Conservation (phyloP, 2,888 invertebrate genomes). For the Drosophila prostipennis region DNA sequence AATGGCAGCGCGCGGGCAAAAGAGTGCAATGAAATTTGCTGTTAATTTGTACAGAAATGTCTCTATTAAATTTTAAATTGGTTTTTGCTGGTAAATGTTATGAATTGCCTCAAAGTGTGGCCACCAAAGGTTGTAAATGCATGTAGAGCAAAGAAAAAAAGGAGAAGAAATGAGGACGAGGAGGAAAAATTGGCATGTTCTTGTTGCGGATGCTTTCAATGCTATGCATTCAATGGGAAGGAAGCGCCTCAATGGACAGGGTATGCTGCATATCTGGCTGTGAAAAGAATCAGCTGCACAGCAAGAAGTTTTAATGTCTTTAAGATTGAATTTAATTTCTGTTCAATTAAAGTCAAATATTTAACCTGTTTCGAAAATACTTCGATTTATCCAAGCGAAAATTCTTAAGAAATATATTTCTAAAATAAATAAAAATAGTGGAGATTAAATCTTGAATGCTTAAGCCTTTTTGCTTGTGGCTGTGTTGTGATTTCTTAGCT, state of each 20-base stretch:
- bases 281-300: conserved; percentile 7
- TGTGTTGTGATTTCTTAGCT: too few relatives aligned
- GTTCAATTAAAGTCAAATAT: too few relatives aligned
- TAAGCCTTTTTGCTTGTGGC: too few relatives aligned
- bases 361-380: too few relatives aligned
- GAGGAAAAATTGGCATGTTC: conserved; percentile 28
- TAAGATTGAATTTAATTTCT: neutral
- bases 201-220: conserved; percentile 53
- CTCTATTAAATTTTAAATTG: conserved; percentile 67
- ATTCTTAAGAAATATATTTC: neutral
- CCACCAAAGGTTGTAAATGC: conserved; percentile 21
- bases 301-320: neutral
- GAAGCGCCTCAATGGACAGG: conserved; percentile 60
- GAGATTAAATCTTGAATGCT: too few relatives aligned
- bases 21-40: conserved; percentile 45
- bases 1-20: conserved; percentile 30
- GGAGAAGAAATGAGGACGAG: neutral
- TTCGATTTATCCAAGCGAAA: too few relatives aligned
- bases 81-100: conserved; percentile 50
- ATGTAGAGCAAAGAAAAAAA: conserved; percentile 15
- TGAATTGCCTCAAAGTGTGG: conserved; percentile 47
- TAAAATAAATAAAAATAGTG: neutral
- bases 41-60: conserved; percentile 73
- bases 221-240: conserved; percentile 63
- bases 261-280: conserved; percentile 18